These are phyloP conservation scores for Macroramphosus scolopax DNA, from an alignment of 2,797 vertebrate genomes.

Conservation along the genomic window DNA sequence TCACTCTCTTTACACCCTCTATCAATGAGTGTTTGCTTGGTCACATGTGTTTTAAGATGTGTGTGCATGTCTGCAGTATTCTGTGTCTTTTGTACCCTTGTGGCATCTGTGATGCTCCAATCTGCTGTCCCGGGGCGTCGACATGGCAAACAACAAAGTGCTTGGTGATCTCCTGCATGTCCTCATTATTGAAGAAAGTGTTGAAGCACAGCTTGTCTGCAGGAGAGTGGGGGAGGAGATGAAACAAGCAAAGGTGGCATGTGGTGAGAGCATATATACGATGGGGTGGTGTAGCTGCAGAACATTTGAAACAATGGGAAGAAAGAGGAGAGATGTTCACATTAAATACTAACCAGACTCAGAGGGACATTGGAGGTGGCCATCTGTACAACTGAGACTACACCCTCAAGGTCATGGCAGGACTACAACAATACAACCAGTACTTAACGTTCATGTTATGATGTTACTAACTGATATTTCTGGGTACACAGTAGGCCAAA, in stretches of 20 bases:
- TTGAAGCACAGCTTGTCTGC: constrained; percentile 97
- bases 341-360: constrained; percentile 10
- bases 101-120: constrained; percentile 86
- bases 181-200: constrained; percentile 91
- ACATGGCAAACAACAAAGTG: constrained; percentile 96
- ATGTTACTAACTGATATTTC: too few relatives aligned
- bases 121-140: constrained; percentile 92
- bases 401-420: constrained; percentile 15
- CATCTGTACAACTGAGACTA: constrained; percentile 37
- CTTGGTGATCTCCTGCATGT: constrained; percentile 98
- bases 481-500: too few relatives aligned
- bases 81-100: constrained; percentile 67
- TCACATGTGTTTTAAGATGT: not conserved
- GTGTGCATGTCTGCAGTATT: not conserved
- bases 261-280: not conserved
- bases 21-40: too few relatives aligned
- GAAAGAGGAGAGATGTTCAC: constrained; percentile 9
- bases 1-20: too few relatives aligned
- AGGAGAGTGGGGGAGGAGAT: constrained; percentile 27
- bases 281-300: too few relatives aligned
- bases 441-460: too few relatives aligned
- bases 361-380: constrained; percentile 23
- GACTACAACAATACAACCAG: too few relatives aligned
- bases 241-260: not conserved
- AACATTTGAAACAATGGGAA: constrained; percentile 1